A percentile compares a stretch with the other conserved stretches of the same genome.
phyloP scores from a whole-genome alignment of 23 tunicate species.

The Trididemnum miniatum region DNA sequence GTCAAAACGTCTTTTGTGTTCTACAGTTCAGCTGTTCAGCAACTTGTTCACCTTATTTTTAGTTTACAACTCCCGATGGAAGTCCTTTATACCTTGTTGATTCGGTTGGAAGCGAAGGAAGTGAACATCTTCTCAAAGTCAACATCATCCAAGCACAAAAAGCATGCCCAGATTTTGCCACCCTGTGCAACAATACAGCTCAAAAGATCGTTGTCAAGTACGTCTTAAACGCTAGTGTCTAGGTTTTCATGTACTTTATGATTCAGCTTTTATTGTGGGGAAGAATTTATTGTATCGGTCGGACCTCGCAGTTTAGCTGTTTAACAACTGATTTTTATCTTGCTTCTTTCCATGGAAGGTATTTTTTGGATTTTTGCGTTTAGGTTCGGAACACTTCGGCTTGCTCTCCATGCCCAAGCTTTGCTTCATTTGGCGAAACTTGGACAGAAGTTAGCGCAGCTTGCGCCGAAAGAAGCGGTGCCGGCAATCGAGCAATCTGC shows the following conservation, averaged over 20 bases:
- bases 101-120: conserved; percentile 20
- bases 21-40: too few relatives aligned
- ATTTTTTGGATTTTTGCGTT: too few relatives aligned
- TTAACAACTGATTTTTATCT: too few relatives aligned
- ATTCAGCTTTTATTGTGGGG: too few relatives aligned
- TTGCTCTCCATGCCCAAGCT: conserved; percentile 45
- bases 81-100: conserved; percentile 41
- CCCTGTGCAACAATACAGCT: conserved; percentile 36
- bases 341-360: too few relatives aligned
- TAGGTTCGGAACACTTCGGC: conserved; percentile 45
- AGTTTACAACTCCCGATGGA: conserved; percentile 42
- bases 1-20: too few relatives aligned
- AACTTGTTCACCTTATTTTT: too few relatives aligned
- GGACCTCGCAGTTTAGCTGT: too few relatives aligned
- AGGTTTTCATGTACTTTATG: too few relatives aligned
- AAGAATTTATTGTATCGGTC: too few relatives aligned
- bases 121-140: conserved; percentile 31
- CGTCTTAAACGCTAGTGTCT: too few relatives aligned
- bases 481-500: too few relatives aligned
- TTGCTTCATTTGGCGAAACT: conserved; percentile 33
- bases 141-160: conserved; percentile 56
- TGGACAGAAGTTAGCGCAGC: conserved; percentile 1
- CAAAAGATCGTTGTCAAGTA: conserved; percentile 49
- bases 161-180: conserved; percentile 53
- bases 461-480: background rate